phyloP scores from a whole-genome alignment of 2,888 invertebrate species.

The Rhodophaea formosa region DNA sequence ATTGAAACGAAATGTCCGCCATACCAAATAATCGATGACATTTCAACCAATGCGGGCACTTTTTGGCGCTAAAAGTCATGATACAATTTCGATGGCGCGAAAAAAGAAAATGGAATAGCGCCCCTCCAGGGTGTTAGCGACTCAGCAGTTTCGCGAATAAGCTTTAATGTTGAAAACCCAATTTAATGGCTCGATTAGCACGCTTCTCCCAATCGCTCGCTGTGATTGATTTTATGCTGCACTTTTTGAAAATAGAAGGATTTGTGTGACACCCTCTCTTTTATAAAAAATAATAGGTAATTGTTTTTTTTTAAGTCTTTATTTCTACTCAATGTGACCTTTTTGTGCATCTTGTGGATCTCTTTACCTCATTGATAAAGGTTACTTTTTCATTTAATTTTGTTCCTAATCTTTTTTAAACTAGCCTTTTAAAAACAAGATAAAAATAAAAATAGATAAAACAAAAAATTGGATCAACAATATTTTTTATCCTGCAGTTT shows the following conservation, averaged over 20 bases:
- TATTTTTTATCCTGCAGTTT: too few species aligned
- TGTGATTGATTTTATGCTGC: conserved; percentile 18
- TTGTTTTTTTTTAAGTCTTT: neutral
- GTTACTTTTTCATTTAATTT: too few species aligned
- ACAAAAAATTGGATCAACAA: too few species aligned
- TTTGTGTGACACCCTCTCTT: neutral
- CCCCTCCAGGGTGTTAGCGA: conserved; percentile 51
- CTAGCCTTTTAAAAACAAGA: too few species aligned
- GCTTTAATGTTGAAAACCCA: conserved; percentile 75
- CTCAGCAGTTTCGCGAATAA: conserved; percentile 73
- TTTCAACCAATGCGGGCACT: neutral
- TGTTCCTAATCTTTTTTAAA: too few species aligned
- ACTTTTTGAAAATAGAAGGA: neutral
- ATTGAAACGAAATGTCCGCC: neutral
- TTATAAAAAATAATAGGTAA: neutral
- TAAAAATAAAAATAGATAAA: too few species aligned
- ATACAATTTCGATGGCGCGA: conserved; percentile 64
- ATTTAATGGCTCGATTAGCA: conserved; percentile 78
- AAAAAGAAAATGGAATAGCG: conserved; percentile 63
- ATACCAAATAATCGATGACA: neutral
- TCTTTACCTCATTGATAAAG: too few species aligned
- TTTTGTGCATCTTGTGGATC: too few species aligned
- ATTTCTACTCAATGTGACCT: too few species aligned
- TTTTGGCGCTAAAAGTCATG: conserved; percentile 40
- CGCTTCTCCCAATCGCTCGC: conserved; percentile 31